phyloP scores from a whole-genome alignment of 2,797 vertebrate genomes.

The Peromyscus attwateri region DNA sequence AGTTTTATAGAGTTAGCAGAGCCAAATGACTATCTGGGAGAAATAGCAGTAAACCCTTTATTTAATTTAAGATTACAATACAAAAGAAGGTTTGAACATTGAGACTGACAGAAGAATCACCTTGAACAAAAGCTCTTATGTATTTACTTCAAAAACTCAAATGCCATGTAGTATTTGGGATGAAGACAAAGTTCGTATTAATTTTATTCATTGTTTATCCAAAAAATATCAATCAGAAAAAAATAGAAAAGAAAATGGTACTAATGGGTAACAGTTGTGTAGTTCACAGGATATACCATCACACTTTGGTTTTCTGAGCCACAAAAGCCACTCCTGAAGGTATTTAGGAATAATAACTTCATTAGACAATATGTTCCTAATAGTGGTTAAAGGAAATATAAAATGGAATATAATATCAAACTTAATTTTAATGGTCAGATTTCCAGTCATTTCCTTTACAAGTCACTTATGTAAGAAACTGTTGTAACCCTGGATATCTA shows the following conservation, averaged over 20 bases:
- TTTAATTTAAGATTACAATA: constrained; percentile 79
- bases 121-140: constrained; percentile 51
- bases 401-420: background rate
- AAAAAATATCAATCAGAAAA: background rate
- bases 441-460: constrained; percentile 12
- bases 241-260: background rate
- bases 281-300: background rate
- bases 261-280: background rate
- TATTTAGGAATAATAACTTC: constrained; percentile 4
- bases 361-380: background rate
- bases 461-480: background rate
- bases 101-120: constrained; percentile 65
- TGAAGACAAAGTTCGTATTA: constrained; percentile 6
- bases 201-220: background rate
- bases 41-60: constrained; percentile 57
- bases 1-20: constrained; percentile 62
- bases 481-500: background rate
- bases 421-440: constrained; percentile 42
- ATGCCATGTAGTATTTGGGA: constrained; percentile 53
- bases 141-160: constrained; percentile 36
- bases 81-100: background rate
- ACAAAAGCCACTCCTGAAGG: background rate
- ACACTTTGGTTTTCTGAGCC: background rate
- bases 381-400: background rate
- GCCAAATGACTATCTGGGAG: constrained; percentile 24